These are phyloP conservation scores for Cyrtonyx montezumae DNA, from an alignment of 2,113 vertebrate species.

Conservation along the genomic window DNA sequence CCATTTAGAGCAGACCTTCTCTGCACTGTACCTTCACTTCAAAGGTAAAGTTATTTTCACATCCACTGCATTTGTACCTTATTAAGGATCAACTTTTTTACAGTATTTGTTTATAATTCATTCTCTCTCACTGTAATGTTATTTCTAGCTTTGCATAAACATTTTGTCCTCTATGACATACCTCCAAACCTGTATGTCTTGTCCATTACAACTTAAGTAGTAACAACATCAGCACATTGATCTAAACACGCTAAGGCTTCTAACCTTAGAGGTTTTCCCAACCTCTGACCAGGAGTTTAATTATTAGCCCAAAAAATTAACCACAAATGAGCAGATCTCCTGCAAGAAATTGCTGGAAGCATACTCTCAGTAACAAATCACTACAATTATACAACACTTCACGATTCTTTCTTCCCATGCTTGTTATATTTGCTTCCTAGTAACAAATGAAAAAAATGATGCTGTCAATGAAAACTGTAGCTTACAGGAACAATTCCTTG, in stretches of 20 bases:
- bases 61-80: not conserved
- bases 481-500: not conserved
- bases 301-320: not conserved
- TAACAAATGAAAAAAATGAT: not conserved
- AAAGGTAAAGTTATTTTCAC: not conserved
- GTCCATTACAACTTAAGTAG: not conserved
- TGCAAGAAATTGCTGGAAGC: not conserved
- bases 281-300: not conserved
- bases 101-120: not conserved
- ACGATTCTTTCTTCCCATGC: not conserved
- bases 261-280: no score
- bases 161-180: not conserved
- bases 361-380: not conserved
- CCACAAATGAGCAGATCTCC: not conserved
- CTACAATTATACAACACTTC: not conserved
- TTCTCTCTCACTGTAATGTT: not conserved
- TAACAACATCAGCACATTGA: not conserved
- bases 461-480: not conserved
- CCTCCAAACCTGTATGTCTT: not conserved
- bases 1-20: not conserved
- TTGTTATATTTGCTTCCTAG: not conserved
- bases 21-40: not conserved
- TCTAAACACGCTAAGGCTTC: not conserved
- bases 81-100: not conserved
- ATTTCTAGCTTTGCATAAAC: not conserved